Base-by-base conservation (phyloP, 2,888 invertebrate genomes). In the Apantesis nais region DNA sequence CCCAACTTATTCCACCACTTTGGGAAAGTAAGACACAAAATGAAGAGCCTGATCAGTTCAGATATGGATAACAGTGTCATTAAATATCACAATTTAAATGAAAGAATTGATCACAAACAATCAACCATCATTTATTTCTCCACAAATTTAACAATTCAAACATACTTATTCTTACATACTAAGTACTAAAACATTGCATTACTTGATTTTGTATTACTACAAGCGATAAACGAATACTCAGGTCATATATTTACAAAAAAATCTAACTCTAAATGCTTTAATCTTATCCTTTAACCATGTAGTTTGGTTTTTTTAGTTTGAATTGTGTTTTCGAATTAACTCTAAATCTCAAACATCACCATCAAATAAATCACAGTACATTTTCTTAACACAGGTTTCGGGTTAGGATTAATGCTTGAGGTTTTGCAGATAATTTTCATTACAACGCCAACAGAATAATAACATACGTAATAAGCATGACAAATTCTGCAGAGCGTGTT, bases 341-440 rank as follows among this genome's bases (percentile, higher is more conserved):
- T 84, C 79, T 77, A 79, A 83, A 86, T 86, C 86, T 87, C 89
- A 89, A 88, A 89, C 85, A 77, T 78, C 73, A 72, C 77, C 70
- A 70, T 68, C 67, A 74, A 29, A 62, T n/a, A 34, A 22, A 31
- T 9, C 22, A 44, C 1, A 29, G 0, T 48, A 37, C 19, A 4
- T 62, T 8, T 4, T 19, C 3, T 25, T 62, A 62, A 19, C 9
- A 41, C 25, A 29, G 2, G 8, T 29, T 29, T 29, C 55, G 14
- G 3, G 14, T 16, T 58, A 14, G 14, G 2, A 29, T 3, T n/a
- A 58, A 58, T 29, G 58, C 29, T 58, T 58, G 8, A 58, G 58
- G 0, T 44, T 44, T 44, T 16, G 44, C 58, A 29, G 0, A 52
- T 0, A 25, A 3, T 55, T 4, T 52, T 9, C n/a, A n/a, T n/a